Evolutionary conservation across 2,888 invertebrate species (phyloP).

Genomic region (Syritta pipiens): DNA sequence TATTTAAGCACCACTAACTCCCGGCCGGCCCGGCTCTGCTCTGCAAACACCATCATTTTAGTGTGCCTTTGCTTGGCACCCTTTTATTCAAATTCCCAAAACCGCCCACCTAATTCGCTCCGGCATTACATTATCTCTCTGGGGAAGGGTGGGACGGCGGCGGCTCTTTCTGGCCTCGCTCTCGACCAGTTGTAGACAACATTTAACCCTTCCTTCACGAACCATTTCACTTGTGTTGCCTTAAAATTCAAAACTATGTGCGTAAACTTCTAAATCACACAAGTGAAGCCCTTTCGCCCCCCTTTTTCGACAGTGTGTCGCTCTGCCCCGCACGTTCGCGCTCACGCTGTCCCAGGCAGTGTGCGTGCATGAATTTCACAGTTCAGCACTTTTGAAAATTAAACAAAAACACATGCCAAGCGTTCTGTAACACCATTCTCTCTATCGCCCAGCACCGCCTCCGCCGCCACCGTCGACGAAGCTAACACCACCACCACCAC

Average conservation of each 20-base stretch:
- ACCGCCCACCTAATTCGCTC: conserved; percentile 31
- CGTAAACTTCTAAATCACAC: conserved; percentile 64
- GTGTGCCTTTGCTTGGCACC: conserved; percentile 1
- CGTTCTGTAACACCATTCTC: conserved; percentile 58
- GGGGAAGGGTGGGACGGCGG: too few relatives aligned
- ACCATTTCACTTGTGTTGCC: conserved; percentile 63
- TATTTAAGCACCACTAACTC: conserved; percentile 53
- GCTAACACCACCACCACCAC: neutral
- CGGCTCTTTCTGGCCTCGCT: conserved; percentile 15
- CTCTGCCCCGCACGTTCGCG: neutral
- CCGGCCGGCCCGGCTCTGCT: too few relatives aligned
- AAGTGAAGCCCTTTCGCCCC: too few relatives aligned
- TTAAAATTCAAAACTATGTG: conserved; percentile 68
- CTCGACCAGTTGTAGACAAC: conserved; percentile 50
- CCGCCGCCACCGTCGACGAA: conserved; percentile 1
- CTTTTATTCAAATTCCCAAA: conserved; percentile 17
- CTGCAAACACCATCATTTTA: conserved; percentile 38
- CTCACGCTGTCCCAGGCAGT: conserved; percentile 17
- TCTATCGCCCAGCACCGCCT: too few relatives aligned
- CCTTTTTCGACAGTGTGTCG: too few relatives aligned
- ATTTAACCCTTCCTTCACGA: conserved; percentile 68
- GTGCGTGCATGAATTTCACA: conserved; percentile 69
- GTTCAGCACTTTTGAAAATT: conserved; percentile 70
- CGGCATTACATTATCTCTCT: conserved; percentile 12
- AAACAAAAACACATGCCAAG: conserved; percentile 68